These are phyloP conservation scores for Sebastes fasciatus DNA, from an alignment of 2,113 vertebrate species.

Conservation along the genomic window DNA sequence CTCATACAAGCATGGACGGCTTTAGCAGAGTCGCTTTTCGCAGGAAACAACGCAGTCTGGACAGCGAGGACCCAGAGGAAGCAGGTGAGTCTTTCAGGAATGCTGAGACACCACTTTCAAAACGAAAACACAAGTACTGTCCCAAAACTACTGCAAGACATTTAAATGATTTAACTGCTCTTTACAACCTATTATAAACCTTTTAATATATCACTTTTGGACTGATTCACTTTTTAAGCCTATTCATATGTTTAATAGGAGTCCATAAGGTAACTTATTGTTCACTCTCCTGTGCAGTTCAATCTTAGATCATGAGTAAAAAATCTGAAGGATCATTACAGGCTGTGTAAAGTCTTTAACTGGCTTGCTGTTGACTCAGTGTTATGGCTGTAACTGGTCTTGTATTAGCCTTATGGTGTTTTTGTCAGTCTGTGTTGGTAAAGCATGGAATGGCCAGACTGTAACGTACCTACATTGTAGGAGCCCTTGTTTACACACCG, in stretches of 20 bases:
- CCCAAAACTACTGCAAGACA: not conserved
- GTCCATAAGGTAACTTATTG: not conserved
- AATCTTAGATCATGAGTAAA: not conserved
- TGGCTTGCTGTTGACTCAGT: conserved; percentile 7
- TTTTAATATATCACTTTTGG: too few species aligned
- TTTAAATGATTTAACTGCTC: not conserved
- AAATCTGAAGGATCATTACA: not conserved
- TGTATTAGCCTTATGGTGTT: conserved; percentile 4
- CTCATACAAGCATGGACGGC: conserved; percentile 56
- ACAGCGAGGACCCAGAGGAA: not conserved
- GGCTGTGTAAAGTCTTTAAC: not conserved
- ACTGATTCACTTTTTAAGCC: too few species aligned
- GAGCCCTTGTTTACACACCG: conserved; percentile 47
- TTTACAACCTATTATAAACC: too few species aligned
- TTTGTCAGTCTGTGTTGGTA: conserved; percentile 31
- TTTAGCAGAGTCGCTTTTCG: conserved; percentile 79
- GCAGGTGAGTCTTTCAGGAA: conserved; percentile 52
- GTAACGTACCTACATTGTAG: conserved; percentile 29
- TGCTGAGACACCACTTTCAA: not conserved
- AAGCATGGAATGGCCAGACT: conserved; percentile 31
- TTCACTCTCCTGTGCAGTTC: not conserved
- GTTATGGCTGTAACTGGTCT: not conserved
- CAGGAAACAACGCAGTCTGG: conserved; percentile 58
- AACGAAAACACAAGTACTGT: not conserved
- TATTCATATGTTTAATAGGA: too few species aligned